Conservation (phyloP, 2,888 invertebrate genomes). For the Sinhomidia bicolor region DNA sequence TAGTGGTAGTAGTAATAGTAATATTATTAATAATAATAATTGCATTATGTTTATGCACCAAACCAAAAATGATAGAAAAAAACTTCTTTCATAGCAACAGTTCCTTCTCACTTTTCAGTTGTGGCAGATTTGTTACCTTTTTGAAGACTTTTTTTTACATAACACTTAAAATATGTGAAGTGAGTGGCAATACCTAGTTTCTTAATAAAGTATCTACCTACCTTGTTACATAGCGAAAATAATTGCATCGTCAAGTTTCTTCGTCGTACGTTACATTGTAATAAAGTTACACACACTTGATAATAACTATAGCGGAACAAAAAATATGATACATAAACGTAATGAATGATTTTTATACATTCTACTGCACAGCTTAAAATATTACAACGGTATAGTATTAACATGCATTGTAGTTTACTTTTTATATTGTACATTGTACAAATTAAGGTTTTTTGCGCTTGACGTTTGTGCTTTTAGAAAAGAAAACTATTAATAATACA, state of each 20-base stretch:
- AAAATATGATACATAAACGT: background rate
- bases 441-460: slow-evolving; percentile 13
- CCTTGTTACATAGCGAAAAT: slow-evolving; percentile 52
- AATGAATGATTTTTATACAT: slow-evolving; percentile 3
- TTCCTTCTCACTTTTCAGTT: background rate
- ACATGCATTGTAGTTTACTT: background rate
- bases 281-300: background rate
- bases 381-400: background rate
- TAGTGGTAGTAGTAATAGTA: background rate
- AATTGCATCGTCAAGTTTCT: slow-evolving; percentile 44
- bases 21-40: background rate
- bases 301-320: slow-evolving; percentile 12
- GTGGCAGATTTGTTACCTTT: background rate
- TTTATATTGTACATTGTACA: slow-evolving; percentile 15
- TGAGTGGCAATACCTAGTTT: background rate
- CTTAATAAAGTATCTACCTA: background rate
- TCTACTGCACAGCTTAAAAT: background rate
- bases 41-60: background rate
- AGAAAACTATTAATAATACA: too few species aligned
- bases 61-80: background rate
- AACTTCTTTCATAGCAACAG: slow-evolving; percentile 3
- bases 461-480: slow-evolving; percentile 1
- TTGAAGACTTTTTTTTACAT: background rate
- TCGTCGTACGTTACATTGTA: background rate
- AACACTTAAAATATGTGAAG: background rate